These are phyloP conservation scores for Rhorus exstirpatorius DNA, from an alignment of 2,888 invertebrate genomes.

Conservation along the genomic window DNA sequence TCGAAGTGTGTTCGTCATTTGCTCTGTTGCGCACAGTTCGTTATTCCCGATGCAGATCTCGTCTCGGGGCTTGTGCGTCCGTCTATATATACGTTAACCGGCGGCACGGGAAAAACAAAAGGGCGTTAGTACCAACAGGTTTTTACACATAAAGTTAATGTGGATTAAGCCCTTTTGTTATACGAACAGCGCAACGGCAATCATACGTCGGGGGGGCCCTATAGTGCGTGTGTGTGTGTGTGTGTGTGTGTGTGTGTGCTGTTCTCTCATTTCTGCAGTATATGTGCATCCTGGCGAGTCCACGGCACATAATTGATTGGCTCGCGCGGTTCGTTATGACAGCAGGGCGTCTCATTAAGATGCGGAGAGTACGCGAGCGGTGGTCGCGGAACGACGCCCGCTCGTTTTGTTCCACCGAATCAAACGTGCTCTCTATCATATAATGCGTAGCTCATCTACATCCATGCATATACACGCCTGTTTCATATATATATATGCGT, in stretches of 20 bases:
- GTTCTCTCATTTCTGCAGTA: slow-evolving; percentile 44
- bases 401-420: slow-evolving; percentile 80
- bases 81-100: slow-evolving; percentile 6
- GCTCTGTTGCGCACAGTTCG: slow-evolving; percentile 75
- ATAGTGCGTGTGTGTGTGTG: too few species aligned
- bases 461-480: slow-evolving; percentile 19
- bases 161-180: slow-evolving; percentile 25
- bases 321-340: slow-evolving; percentile 83
- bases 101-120: background rate
- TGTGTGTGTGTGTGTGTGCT: slow-evolving; percentile 6
- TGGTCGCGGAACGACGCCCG: slow-evolving; percentile 76
- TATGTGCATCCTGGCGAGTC: slow-evolving; percentile 62
- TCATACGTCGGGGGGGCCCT: too few species aligned
- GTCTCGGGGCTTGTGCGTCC: slow-evolving; percentile 49
- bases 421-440: slow-evolving; percentile 72
- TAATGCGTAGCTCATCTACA: slow-evolving; percentile 41
- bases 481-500: slow-evolving; percentile 17
- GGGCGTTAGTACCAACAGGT: background rate
- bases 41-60: slow-evolving; percentile 81
- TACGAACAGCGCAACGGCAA: background rate
- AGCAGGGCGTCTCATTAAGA: slow-evolving; percentile 83
- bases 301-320: slow-evolving; percentile 82
- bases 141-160: background rate
- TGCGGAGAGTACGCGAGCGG: slow-evolving; percentile 75
- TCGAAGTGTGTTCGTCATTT: slow-evolving; percentile 46